These are phyloP conservation scores for Bos javanicus DNA, from an alignment of 2,113 vertebrate genomes.

Conservation along the genomic window DNA sequence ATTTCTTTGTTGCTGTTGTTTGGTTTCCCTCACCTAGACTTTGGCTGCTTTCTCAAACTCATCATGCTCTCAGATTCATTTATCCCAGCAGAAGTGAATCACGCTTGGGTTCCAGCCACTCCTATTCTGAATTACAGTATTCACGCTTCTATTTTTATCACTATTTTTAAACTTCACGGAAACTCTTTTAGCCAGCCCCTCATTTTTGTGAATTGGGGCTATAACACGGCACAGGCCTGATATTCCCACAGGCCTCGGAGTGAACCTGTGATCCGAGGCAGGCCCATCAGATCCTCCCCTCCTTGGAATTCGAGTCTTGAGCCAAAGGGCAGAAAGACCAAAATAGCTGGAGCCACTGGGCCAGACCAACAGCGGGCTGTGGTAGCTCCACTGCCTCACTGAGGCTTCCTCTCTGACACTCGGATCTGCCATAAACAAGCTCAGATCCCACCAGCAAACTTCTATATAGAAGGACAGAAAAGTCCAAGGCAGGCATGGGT, in stretches of 20 bases:
- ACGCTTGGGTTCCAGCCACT: background rate
- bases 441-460: background rate
- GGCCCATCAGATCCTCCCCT: background rate
- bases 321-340: background rate
- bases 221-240: background rate
- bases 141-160: background rate
- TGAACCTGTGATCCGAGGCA: background rate
- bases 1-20: background rate
- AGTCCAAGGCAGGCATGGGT: background rate
- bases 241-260: background rate
- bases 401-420: background rate
- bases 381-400: background rate
- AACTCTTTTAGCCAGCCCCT: background rate
- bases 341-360: background rate
- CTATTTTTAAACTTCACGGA: background rate
- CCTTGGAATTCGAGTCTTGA: background rate
- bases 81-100: background rate
- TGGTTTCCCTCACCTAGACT: background rate
- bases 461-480: background rate
- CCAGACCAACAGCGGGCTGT: background rate
- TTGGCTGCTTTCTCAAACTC: background rate
- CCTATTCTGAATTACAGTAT: background rate
- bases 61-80: background rate
- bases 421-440: accelerated
- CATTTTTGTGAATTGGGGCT: background rate